These are phyloP conservation scores for Jacana jacana DNA, from an alignment of 2,113 vertebrate species.

Conservation along the genomic window DNA sequence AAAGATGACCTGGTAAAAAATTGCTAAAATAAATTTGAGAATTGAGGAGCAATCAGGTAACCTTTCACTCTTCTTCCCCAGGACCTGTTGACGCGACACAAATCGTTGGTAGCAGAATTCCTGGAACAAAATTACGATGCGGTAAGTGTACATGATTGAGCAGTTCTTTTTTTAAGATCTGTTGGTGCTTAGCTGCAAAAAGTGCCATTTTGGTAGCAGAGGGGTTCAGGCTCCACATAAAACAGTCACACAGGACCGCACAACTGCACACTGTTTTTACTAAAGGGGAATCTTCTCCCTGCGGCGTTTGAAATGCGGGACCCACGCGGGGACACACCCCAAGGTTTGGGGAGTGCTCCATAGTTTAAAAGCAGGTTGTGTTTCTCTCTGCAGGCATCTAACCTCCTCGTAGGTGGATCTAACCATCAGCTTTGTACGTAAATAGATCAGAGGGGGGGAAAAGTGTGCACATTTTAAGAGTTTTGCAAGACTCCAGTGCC, in stretches of 20 bases:
- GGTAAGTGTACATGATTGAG: constrained; percentile 76
- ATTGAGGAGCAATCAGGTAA: neutral
- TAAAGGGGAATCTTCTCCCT: neutral
- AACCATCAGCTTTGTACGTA: neutral
- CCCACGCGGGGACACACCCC: fast-evolving
- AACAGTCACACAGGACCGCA: neutral
- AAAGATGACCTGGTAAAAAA: neutral
- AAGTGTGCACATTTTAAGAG: fast-evolving
- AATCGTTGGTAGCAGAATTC: constrained; percentile 90
- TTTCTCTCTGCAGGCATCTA: fast-evolving
- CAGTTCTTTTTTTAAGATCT: neutral
- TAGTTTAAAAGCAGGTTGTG: neutral
- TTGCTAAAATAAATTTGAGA: neutral
- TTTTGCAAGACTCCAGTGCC: neutral
- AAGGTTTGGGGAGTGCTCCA: neutral
- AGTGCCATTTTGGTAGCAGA: fast-evolving
- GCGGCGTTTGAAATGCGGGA: neutral
- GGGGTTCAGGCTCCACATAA: neutral
- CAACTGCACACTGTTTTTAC: neutral
- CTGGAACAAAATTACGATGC: constrained; percentile 92
- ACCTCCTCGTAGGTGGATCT: neutral
- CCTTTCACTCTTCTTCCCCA: constrained; percentile 65
- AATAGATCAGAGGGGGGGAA: neutral
- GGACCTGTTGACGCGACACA: constrained; percentile 96
- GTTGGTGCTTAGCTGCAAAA: neutral